phyloP scores from a whole-genome alignment of 2,113 vertebrate genomes.

The Brienomyrus brachyistius region DNA sequence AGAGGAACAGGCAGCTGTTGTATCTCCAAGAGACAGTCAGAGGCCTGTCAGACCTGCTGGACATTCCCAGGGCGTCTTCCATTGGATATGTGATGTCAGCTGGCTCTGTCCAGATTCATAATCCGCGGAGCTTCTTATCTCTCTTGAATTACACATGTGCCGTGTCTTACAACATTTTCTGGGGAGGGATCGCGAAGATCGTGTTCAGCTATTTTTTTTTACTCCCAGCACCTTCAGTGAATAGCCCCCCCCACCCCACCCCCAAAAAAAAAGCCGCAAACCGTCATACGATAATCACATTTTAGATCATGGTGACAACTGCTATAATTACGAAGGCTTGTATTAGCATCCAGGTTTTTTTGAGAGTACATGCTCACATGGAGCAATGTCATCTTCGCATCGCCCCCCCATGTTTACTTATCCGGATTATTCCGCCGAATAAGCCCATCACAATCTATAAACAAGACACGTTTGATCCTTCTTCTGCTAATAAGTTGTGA shows the following conservation, averaged over 20 bases:
- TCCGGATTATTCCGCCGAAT: not conserved
- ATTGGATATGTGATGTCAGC: not conserved
- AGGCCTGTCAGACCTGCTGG: not conserved
- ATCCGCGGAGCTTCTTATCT: not conserved
- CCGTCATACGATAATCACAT: not conserved
- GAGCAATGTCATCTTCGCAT: not conserved
- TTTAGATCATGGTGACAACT: slow-evolving; percentile 7
- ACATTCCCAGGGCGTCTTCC: not conserved
- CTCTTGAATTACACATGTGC: not conserved
- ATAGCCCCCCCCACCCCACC: not conserved
- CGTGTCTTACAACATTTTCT: not conserved
- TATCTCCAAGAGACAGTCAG: not conserved
- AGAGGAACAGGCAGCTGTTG: not conserved
- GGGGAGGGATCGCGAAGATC: not conserved
- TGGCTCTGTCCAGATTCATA: not conserved
- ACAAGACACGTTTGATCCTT: slow-evolving; percentile 8
- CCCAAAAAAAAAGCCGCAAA: not conserved
- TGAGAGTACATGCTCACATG: not conserved
- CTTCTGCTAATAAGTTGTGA: slow-evolving; percentile 14
- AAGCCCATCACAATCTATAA: slow-evolving; percentile 10
- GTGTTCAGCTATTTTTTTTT: not conserved
- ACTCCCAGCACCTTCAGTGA: not conserved
- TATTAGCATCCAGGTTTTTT: not conserved
- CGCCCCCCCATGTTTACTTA: not conserved
- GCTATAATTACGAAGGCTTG: not conserved